Base-by-base conservation (phyloP, 37 sponge, comb jelly and placozoan species). In the Theonella swinhoei region DNA sequence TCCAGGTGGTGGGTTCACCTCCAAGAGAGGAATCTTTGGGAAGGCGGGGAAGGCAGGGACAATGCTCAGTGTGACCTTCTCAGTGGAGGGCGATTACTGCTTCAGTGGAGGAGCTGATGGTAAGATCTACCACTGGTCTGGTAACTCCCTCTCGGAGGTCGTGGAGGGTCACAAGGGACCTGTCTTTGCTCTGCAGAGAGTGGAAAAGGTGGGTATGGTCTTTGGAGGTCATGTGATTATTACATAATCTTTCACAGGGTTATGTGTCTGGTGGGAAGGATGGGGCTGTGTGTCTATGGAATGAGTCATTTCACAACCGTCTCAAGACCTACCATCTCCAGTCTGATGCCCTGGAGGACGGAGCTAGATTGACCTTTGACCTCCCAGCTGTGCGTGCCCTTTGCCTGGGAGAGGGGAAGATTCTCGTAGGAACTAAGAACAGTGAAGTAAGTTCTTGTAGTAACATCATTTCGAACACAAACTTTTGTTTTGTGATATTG, bases 231-330 rank as follows among this genome's bases (percentile, higher is more conserved):
- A n/a, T n/a, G n/a, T n/a, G n/a, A n/a, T n/a, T n/a, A n/a, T n/a
- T n/a, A n/a, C n/a, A n/a, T 77, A 60, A 26, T 22, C 14, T 42
- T 24, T 54, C 30, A 1, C 63, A 96, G 92, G 98, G 94, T 3
- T 97, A 78, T 76, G 76, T 97, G 7, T 91, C 98, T 14, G 98
- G 98, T 25, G 98, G 98, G 42, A 98, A 98, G 74, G 98, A 98
- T 80, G 96, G 96, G 0, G 78, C 62, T 35, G 94, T 98, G 34
- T 70, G 65, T 66, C 75, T 98, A 20, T 98, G 98, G 98, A 94
- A 98, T 75, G 94, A 95, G 64, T 23, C 39, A 14, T 89, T 97
- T 62, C 69, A 70, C 62, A 78, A 72, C 37, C 72, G 71, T 28
- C 70, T 97, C 41, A 97, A 94, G 70, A 83, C 73, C 3, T 97